A percentile compares a stretch with the other conserved stretches of the same genome.
Evolutionary conservation across 1,140 invertebrate species (phyloP).

Genomic region (Apis laboriosa): DNA sequence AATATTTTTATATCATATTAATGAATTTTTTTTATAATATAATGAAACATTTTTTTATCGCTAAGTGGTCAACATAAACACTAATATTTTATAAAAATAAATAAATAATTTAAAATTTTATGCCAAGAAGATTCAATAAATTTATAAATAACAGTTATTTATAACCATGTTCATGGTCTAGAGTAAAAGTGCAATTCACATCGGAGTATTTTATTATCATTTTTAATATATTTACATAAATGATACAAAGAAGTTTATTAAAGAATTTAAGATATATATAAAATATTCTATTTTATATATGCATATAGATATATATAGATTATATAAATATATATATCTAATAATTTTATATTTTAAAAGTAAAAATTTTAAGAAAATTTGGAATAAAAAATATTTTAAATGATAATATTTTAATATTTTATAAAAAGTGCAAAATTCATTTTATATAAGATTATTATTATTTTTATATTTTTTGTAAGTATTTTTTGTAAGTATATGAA

Average conservation of each 20-base stretch:
- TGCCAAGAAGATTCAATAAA: too few relatives aligned
- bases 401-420: too few relatives aligned
- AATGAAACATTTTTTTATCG: too few relatives aligned
- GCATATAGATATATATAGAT: too few relatives aligned
- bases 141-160: too few relatives aligned
- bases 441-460: background rate
- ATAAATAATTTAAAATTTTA: too few relatives aligned
- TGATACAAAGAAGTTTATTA: background rate
- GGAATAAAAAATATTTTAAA: background rate
- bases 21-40: too few relatives aligned
- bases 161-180: background rate
- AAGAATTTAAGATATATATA: background rate
- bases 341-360: background rate
- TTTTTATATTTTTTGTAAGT: background rate
- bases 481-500: background rate
- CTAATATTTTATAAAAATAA: too few relatives aligned
- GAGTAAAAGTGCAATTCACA: conserved; percentile 37
- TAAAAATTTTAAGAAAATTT: background rate
- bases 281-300: background rate
- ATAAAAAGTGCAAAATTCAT: background rate
- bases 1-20: too few relatives aligned
- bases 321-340: background rate
- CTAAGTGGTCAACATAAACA: too few relatives aligned
- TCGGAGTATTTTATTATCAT: background rate
- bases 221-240: background rate